Conservation (phyloP, 2,888 invertebrate species). For the Archips xylosteana region DNA sequence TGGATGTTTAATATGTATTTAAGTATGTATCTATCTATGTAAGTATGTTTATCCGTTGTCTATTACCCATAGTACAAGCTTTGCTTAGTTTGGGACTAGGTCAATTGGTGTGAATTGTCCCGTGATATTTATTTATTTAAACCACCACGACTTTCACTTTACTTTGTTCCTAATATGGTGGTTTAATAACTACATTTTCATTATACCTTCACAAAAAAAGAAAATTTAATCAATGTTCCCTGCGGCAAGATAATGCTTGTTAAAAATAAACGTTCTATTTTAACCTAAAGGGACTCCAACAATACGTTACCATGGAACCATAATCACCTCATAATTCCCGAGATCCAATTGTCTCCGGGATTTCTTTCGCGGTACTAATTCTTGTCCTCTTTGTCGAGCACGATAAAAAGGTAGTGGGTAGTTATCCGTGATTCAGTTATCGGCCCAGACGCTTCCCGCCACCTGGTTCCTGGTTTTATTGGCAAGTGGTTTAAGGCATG, state of each 20-base stretch:
- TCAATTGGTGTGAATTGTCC: too few relatives aligned
- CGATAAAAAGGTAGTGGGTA: conserved; percentile 34
- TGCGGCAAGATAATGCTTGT: not conserved
- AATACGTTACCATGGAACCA: conserved; percentile 2
- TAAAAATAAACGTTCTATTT: not conserved
- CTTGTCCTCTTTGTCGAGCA: conserved; percentile 17
- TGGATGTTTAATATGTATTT: too few relatives aligned
- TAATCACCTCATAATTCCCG: conserved; percentile 13
- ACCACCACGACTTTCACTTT: too few relatives aligned
- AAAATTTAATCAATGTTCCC: not conserved
- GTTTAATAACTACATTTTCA: too few relatives aligned
- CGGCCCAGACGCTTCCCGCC: not conserved
- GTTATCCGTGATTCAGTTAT: conserved; percentile 37
- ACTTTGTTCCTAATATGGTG: too few relatives aligned
- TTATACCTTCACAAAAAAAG: too few relatives aligned
- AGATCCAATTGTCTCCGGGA: conserved; percentile 14
- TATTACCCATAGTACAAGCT: too few relatives aligned
- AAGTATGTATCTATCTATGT: too few relatives aligned
- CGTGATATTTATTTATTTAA: too few relatives aligned
- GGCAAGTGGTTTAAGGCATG: conserved; percentile 2
- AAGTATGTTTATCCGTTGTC: too few relatives aligned
- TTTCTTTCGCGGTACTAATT: conserved; percentile 26
- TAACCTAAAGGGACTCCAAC: not conserved
- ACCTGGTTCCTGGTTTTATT: conserved; percentile 11
- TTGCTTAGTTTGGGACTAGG: too few relatives aligned